A percentile compares a stretch with the other conserved stretches of the same genome.
Conservation (phyloP, 2,113 vertebrate species). For the Lucifuga dentata region DNA sequence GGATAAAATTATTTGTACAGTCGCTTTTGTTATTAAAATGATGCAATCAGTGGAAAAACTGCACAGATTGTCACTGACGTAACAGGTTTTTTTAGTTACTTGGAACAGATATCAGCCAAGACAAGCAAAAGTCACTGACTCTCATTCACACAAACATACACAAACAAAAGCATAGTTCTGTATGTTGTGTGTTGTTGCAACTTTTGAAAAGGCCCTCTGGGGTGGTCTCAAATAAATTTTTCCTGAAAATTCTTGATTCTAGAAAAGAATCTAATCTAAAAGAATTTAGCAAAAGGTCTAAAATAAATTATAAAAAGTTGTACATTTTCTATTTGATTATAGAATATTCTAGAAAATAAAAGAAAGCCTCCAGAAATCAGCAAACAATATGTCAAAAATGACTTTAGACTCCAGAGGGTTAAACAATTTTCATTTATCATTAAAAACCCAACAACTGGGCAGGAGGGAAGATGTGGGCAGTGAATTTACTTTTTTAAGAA, state of each 20-base stretch:
- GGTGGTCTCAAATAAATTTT: no score
- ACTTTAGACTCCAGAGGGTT: no score
- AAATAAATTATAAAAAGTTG: no score
- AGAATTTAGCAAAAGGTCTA: no score
- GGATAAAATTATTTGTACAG: no score
- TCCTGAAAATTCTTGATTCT: no score
- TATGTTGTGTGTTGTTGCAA: slow-evolving; percentile 16
- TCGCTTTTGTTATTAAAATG: no score
- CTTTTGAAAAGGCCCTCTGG: slow-evolving; percentile 5
- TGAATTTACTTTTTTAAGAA: slow-evolving; percentile 4
- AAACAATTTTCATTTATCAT: slow-evolving; percentile 14
- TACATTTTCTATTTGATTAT: no score
- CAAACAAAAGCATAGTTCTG: background rate
- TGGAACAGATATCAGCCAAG: background rate
- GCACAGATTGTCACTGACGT: background rate
- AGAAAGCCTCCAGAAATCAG: no score
- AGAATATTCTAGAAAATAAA: no score
- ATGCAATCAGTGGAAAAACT: background rate
- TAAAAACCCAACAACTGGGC: slow-evolving; percentile 11
- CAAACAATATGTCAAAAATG: no score
- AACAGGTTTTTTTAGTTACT: slow-evolving; percentile 9
- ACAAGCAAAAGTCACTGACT: background rate
- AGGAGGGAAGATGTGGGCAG: slow-evolving; percentile 36
- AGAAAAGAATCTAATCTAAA: no score
- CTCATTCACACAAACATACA: background rate